Base-by-base conservation (phyloP, 2,113 vertebrate species). In the Ammodramus savannarum region DNA sequence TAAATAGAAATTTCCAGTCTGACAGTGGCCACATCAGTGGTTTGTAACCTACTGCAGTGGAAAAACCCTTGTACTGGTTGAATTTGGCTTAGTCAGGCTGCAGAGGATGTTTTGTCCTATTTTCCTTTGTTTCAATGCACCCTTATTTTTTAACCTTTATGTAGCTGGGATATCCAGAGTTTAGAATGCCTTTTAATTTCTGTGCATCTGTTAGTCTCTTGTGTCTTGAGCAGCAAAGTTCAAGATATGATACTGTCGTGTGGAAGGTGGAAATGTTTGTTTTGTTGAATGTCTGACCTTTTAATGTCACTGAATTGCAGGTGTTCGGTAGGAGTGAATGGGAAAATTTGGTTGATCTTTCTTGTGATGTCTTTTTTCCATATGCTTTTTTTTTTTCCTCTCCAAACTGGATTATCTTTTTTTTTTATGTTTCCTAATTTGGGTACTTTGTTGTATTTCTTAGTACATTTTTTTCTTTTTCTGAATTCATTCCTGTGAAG, bases 161-260 rank as follows among this genome's bases (percentile, higher is more conserved):
- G 4, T 62, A 32, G 38, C 7, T 76, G 23, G 36, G 14, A 8
- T 80, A 21, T 17, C 32, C 20, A 38, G 10, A 38, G 29, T 67
- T 77, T 34, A 38, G 9, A 84, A 67, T 78, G 62, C n/a, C 8
- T 63, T 94, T 75, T 92, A 38, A 55, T n/a, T 95, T 17, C 29
- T 67, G 32, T 6, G 1, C 23, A 12, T 85, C 43, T 93, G 0
- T 71, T 81, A 46, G n/a, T 63, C 19, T 46, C n/a, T 77, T 81
- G 25, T 61, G 13, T 71, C 18, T 83, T 83, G 38, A 84, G 51
- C n/a, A 85, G 36, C 20, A 41, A 29, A 55, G 5, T 76, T 83
- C 41, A 81, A 52, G 31, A 51, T 71, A 16, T 0, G 6, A 38
- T 51, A 36, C 17, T 46, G 18, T 44, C 26, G 3, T 71, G 34